phyloP scores from a whole-genome alignment of 92 coral and sea anemone genomes.

The Palythoa grandiflora region DNA sequence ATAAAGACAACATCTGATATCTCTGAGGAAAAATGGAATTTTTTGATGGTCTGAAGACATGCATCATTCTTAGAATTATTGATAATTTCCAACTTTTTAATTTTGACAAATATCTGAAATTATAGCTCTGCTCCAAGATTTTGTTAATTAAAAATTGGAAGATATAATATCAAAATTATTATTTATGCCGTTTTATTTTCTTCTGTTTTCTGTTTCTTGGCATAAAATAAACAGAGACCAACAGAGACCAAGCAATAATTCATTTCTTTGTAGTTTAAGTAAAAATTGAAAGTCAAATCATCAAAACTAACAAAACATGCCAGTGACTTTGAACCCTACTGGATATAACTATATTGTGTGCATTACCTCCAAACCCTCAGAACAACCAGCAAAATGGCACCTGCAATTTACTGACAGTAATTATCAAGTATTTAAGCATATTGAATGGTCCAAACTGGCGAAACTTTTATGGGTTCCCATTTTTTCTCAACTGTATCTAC shows the following conservation, averaged over 20 bases:
- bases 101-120: neutral
- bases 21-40: neutral
- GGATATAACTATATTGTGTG: no score
- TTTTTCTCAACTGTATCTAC: no score
- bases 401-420: no score
- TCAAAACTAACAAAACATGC: neutral
- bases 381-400: no score
- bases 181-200: neutral
- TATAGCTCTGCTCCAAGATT: neutral
- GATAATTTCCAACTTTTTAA: neutral
- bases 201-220: constrained; percentile 5
- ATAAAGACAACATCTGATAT: no score
- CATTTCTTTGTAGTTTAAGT: neutral
- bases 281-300: neutral
- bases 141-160: neutral
- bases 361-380: no score
- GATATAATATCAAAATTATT: neutral
- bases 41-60: neutral
- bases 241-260: neutral
- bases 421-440: no score
- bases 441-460: no score
- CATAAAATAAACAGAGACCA: constrained; percentile 3
- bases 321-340: neutral
- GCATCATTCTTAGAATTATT: neutral
- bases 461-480: no score